Conservation (phyloP, 2,797 vertebrate genomes). For the Rhodeus uyekii region DNA sequence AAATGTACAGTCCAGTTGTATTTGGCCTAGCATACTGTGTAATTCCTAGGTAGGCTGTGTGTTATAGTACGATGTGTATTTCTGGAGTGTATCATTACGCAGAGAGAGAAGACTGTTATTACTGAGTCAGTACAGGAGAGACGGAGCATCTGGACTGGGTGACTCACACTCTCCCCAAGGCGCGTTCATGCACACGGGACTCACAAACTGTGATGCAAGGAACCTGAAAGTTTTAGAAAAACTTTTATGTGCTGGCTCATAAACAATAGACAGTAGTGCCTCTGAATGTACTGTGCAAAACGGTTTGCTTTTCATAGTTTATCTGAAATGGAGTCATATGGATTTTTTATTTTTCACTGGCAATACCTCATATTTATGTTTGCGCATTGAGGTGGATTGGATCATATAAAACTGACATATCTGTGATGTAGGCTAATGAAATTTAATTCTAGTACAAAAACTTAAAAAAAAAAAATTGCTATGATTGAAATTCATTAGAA, state of each 20-base stretch:
- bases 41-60: constrained; percentile 40
- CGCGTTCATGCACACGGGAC: constrained; percentile 3
- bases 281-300: neutral
- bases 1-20: constrained; percentile 8
- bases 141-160: constrained; percentile 52
- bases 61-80: constrained; percentile 48
- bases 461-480: too few relatives aligned
- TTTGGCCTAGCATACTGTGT: constrained; percentile 23
- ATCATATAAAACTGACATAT: too few relatives aligned
- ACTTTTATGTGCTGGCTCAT: neutral
- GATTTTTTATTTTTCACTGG: too few relatives aligned
- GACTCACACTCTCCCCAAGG: constrained; percentile 55
- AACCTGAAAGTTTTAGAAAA: neutral
- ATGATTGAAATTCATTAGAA: too few relatives aligned
- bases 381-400: too few relatives aligned
- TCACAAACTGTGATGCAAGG: neutral
- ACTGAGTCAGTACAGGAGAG: constrained; percentile 38
- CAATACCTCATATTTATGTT: too few relatives aligned
- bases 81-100: constrained; percentile 56
- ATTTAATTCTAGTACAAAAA: too few relatives aligned
- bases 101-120: constrained; percentile 53
- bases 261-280: neutral
- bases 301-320: neutral
- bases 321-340: constrained; percentile 12
- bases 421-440: too few relatives aligned